Evolutionary conservation across 2,888 invertebrate species (phyloP), one percentile per base, ranked within the genome.

Genomic region (Troides aeacus): DNA sequence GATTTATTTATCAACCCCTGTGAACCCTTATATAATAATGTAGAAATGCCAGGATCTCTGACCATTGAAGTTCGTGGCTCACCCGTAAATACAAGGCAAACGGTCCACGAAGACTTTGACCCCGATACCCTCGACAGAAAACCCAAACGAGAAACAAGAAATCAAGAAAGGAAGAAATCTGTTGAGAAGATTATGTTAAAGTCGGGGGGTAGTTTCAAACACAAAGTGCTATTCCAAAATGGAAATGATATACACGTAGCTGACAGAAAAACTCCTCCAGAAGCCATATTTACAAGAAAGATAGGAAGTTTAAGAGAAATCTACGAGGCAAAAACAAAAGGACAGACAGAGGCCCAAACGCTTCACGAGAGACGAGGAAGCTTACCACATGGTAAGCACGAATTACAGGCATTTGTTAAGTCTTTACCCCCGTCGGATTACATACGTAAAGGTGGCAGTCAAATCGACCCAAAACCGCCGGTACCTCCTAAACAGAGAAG

Each of bases 101-200:
- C 95, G 64, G 94, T 95, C 72, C 95, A 94, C 17, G 96, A 96
- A 78, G 95, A 95, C 70, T 97, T 97, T 80, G 97, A 97, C 81
- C 97, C 97, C 0, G 97, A 97, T 76, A 97, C 97, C 0, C 90
- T 97, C 42, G 97, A 97, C 78, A 93, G 97, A 57, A 97, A 97
- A 80, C 95, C 96, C 0, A 88, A 83, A 71, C 81, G 81, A 56
- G 89, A 87, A 72, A 76, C 75, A 7, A 87, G 69, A 92, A 92
- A 77, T 83, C 88, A 81, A 57, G 89, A 87, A 72, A 76, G 76
- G 8, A 89, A 87, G 69, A 92, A 92, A 77, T 83, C 88, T 10
- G 88, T 93, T 0, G 93, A 93, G 73, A 92, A 92, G 79, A 91
- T 93, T 76, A 85, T 96, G 0, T 83, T 97, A 0, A 93, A 94